phyloP scores from a whole-genome alignment of 2,113 vertebrate genomes.

The Phaethon lepturus region DNA sequence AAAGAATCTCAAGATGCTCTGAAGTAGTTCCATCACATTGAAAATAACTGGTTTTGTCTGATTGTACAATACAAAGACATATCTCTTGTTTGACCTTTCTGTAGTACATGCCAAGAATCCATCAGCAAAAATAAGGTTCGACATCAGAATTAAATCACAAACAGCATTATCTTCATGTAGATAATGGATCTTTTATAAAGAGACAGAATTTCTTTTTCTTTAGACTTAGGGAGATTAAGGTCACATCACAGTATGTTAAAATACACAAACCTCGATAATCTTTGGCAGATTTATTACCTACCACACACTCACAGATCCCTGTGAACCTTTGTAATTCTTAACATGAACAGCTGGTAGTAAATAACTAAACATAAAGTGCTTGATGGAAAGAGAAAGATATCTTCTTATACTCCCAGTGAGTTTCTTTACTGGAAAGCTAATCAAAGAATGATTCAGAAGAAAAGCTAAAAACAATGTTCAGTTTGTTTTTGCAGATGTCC shows the following conservation, averaged over 20 bases:
- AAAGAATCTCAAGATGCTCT: constrained; percentile 28
- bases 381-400: constrained; percentile 30
- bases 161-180: constrained; percentile 21
- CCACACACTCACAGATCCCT: constrained; percentile 25
- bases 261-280: constrained; percentile 60
- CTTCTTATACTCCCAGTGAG: not conserved
- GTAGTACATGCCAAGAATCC: constrained; percentile 5
- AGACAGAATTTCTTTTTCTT: constrained; percentile 50
- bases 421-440: constrained; percentile 27
- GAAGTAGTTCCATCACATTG: constrained; percentile 1
- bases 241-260: constrained; percentile 60
- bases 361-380: constrained; percentile 49
- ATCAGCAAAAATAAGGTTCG: not conserved
- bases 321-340: constrained; percentile 53
- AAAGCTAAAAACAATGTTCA: not conserved
- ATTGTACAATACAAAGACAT: not conserved
- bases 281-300: constrained; percentile 68
- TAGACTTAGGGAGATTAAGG: constrained; percentile 60
- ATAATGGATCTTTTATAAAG: constrained; percentile 53
- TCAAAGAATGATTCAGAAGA: constrained; percentile 45
- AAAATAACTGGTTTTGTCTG: not conserved
- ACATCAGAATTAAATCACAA: not conserved
- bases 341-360: constrained; percentile 54
- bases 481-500: constrained; percentile 53
- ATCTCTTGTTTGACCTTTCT: constrained; percentile 32